Base-by-base conservation (phyloP, 2,888 invertebrate genomes). In the Ophion slaviceki region DNA sequence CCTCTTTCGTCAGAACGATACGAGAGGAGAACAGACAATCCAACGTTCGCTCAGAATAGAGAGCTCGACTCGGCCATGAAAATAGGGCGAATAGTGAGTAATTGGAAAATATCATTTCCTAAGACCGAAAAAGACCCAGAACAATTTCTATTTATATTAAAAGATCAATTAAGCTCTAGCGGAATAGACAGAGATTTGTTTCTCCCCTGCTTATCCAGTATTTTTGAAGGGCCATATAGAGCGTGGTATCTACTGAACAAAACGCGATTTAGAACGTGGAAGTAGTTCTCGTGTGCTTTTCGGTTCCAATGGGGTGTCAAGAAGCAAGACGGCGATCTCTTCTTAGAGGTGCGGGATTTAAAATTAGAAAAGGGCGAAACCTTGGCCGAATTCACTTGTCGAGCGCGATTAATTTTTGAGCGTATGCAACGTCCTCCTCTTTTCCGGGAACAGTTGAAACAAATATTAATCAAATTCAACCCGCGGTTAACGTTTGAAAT, bases 221-320 rank as follows among this genome's bases (percentile, higher is more conserved):
- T 87, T 32, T 87, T 87, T 28, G 86, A 87, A 24, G 87, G 86
- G 1, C 64, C 86, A 0, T 86, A 87, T 53, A 45, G 85, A 59
- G 66, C 83, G 1, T 87, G 87, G 87, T 87, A 85, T 14, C 61
- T 85, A 2, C 24, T 85, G 7, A 87, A 84, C 53, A 80, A 84
- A 70, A 14, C 59, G 14, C 36, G 47, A n/a, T 87, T 83, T 80
- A 75, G 45, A 28, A 75, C 68, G 14, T 87, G 85, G 83, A 87
- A 62, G 61, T 82, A 87, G 32, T 85, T 87, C 17, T 53, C 76
- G 8, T 68, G 80, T 3, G 85, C 85, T 28, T 87, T 87, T 71
- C 75, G 87, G 0, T 85, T 66, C 2, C 82, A 85, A 17, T 87
- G 87, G 87, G 86, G 76, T 40, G 78, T 87, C 1, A 82, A 36